Evolutionary conservation across 2,888 invertebrate species (phyloP).

Genomic region (Adineta ricciae): DNA sequence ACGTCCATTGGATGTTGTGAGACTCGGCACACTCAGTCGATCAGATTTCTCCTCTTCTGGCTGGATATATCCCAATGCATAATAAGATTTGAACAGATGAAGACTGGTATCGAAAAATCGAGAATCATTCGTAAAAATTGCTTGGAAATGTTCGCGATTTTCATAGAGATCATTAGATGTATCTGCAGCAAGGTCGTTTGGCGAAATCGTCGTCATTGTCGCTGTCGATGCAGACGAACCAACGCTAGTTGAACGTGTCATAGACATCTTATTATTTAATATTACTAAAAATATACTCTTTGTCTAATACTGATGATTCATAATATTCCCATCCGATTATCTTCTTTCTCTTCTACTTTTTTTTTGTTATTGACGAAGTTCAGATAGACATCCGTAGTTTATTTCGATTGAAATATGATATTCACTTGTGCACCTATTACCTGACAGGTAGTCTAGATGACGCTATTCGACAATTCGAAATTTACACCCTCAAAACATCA

Average conservation of each 20-base stretch:
- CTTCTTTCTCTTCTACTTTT: neutral
- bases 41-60: neutral
- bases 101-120: neutral
- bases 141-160: neutral
- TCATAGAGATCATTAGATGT: neutral
- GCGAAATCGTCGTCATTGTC: neutral
- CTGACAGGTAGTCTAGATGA: neutral
- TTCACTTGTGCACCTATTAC: neutral
- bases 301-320: neutral
- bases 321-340: neutral
- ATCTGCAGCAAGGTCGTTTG: neutral
- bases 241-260: neutral
- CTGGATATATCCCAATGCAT: neutral
- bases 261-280: neutral
- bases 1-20: neutral
- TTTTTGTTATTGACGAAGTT: neutral
- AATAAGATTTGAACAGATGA: neutral
- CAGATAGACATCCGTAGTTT: neutral
- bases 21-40: neutral
- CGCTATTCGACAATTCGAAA: neutral
- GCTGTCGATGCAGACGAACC: neutral
- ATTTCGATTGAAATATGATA: neutral
- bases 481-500: too few relatives aligned
- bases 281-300: neutral
- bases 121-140: neutral